Base-by-base conservation (phyloP, 2,888 invertebrate genomes). In the Cephus pygmeus region DNA sequence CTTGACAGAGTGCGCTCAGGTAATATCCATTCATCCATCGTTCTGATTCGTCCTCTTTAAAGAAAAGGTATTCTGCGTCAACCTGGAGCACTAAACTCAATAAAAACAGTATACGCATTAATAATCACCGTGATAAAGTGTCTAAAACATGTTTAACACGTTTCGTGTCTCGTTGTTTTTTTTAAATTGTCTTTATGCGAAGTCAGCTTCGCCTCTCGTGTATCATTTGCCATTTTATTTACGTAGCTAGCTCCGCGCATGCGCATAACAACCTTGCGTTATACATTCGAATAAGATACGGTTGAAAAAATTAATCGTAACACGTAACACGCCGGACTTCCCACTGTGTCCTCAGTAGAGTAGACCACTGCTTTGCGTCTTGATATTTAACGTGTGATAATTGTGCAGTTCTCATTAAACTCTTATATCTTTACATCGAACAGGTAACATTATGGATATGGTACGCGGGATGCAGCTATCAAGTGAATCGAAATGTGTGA, bases 401-500 rank as follows among this genome's bases (percentile, higher is more conserved):
- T 56, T 56, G 56, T 56, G 23, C 23, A 23, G 23, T 23, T 56
- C 1, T 56, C 6, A 23, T 56, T 56, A 56, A 56, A 56, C 9
- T 23, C 23, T 23, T 56, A 40, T 40, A 15, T 56, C 9, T 56
- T 23, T 56, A 23, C 56, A 0, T 23, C 2, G 23, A 56, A 3
- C 23, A 23, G 23, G 23, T 23, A 23, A 56, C 23, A 23, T 56
- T 56, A 56, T 23, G 56, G 23, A 56, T 68, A 87, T 87, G 87
- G 84, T 87, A 76, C 81, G 83, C 69, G 78, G 77, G 56, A 81
- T 89, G 79, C 87, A 87, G 76, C 81, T 90, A 30, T 83, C 92
- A 85, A 87, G 93, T 90, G 92, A 93, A 91, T 92, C 94, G 82
- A 92, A 92, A 92, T 91, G 94, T 92, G 91, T 97, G 87, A 95